Evolutionary conservation across 2,888 invertebrate species (phyloP).

Genomic region (Drepana falcataria): DNA sequence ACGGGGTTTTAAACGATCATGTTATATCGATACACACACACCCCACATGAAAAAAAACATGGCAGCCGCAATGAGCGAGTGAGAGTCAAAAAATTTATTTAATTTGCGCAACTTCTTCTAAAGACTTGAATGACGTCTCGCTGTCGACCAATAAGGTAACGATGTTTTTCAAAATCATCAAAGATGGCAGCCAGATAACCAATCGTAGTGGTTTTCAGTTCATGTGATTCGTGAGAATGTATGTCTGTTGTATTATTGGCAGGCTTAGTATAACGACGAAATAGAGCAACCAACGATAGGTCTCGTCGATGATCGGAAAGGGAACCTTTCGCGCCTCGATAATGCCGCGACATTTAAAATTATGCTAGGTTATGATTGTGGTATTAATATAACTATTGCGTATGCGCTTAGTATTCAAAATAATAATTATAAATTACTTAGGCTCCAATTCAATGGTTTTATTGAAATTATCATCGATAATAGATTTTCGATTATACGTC

Average conservation of each 20-base stretch:
- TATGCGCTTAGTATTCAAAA: too few relatives aligned
- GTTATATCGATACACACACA: conserved; percentile 73
- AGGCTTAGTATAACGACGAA: conserved; percentile 23
- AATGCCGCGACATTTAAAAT: conserved; percentile 36
- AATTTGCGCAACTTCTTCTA: conserved; percentile 76
- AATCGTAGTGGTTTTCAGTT: conserved; percentile 34
- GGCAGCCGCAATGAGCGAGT: conserved; percentile 80
- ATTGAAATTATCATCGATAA: too few relatives aligned
- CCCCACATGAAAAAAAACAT: conserved; percentile 89
- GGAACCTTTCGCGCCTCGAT: conserved; percentile 39
- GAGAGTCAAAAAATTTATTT: conserved; percentile 60
- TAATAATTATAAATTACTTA: not conserved
- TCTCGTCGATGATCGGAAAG: conserved; percentile 26
- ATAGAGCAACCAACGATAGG: conserved; percentile 36
- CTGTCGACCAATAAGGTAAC: conserved; percentile 55
- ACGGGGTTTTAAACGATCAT: conserved; percentile 69
- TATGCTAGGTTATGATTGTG: not conserved
- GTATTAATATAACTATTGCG: too few relatives aligned
- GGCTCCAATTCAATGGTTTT: too few relatives aligned
- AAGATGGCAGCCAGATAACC: conserved; percentile 57
- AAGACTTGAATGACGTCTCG: conserved; percentile 59
- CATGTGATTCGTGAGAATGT: conserved; percentile 52
- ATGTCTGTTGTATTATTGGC: conserved; percentile 33
- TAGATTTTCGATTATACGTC: too few relatives aligned
- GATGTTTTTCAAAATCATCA: conserved; percentile 48